Evolutionary conservation across 1,140 invertebrate species (phyloP).

Genomic region (Drosophila elegans): DNA sequence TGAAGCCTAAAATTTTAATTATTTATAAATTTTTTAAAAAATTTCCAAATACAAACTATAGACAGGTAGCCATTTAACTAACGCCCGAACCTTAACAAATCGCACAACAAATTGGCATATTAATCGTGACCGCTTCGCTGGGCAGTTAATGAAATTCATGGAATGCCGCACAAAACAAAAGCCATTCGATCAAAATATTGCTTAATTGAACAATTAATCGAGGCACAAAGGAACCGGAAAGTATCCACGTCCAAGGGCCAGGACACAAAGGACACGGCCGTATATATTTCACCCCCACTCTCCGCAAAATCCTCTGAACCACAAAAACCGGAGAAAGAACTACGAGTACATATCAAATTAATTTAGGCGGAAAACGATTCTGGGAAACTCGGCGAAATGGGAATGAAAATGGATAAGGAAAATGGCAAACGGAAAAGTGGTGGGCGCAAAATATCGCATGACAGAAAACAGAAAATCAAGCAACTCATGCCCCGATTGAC

Average conservation of each 20-base stretch:
- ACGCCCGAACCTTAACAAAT: background rate
- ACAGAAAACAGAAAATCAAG: constrained; percentile 74
- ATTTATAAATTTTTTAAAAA: too few species aligned
- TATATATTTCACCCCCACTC: constrained; percentile 50
- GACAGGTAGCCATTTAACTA: constrained; percentile 1
- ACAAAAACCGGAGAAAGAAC: constrained; percentile 15
- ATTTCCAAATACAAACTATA: too few species aligned
- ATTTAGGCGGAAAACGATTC: constrained; percentile 58
- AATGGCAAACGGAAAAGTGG: constrained; percentile 28
- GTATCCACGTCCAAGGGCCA: background rate
- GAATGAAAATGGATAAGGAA: constrained; percentile 37
- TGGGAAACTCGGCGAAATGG: constrained; percentile 38
- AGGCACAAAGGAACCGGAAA: constrained; percentile 47
- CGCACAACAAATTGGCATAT: constrained; percentile 40
- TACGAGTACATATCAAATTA: constrained; percentile 68
- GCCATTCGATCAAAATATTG: constrained; percentile 62
- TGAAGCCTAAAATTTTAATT: too few species aligned
- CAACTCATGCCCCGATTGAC: constrained; percentile 70
- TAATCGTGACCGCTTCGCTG: constrained; percentile 7
- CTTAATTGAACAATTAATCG: constrained; percentile 81
- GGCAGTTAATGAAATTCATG: constrained; percentile 38
- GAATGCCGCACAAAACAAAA: constrained; percentile 50
- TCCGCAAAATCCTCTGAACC: background rate
- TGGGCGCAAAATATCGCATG: constrained; percentile 70
- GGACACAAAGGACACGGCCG: constrained; percentile 25